phyloP scores from a whole-genome alignment of 2,797 vertebrate genomes.

The Carapus acus region DNA sequence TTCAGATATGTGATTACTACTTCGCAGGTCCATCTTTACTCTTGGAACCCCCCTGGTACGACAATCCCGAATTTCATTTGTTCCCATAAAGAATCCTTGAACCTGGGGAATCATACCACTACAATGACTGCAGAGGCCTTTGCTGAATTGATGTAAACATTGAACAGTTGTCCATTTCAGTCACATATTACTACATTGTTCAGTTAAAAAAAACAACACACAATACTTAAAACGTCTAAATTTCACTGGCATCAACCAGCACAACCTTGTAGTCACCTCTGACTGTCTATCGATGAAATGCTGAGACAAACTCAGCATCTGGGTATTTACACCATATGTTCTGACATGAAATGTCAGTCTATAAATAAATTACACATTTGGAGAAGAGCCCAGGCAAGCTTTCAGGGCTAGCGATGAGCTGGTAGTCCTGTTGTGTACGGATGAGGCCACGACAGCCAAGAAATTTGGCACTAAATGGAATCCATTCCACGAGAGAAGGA shows the following conservation, averaged over 20 bases:
- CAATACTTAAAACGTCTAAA: constrained; percentile 51
- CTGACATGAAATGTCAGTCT: constrained; percentile 57
- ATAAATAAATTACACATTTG: constrained; percentile 95
- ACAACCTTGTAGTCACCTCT: constrained; percentile 44
- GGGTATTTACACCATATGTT: constrained; percentile 87
- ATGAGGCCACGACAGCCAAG: constrained; percentile 26
- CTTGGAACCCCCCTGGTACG: constrained; percentile 22
- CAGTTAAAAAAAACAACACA: constrained; percentile 69
- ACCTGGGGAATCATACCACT: constrained; percentile 30
- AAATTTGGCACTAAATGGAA: constrained; percentile 76
- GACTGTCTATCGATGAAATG: constrained; percentile 77
- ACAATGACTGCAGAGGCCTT: constrained; percentile 55
- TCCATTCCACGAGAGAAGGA: constrained; percentile 93
- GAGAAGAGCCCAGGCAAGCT: constrained; percentile 95
- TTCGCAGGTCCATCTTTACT: constrained; percentile 16
- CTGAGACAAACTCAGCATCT: constrained; percentile 83
- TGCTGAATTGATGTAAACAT: constrained; percentile 64
- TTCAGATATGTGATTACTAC: constrained; percentile 43
- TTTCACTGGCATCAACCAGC: constrained; percentile 45
- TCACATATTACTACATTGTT: constrained; percentile 81
- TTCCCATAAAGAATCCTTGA: constrained; percentile 24
- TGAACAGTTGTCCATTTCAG: constrained; percentile 77
- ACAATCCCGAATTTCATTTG: constrained; percentile 20
- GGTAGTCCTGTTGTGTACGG: constrained; percentile 49
- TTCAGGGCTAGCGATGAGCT: constrained; percentile 77